Percentiles rank a stretch among this genome's conserved stretches.
Evolutionary conservation across 2,113 vertebrate genomes (phyloP).

Genomic region (Meleagris gallopavo): DNA sequence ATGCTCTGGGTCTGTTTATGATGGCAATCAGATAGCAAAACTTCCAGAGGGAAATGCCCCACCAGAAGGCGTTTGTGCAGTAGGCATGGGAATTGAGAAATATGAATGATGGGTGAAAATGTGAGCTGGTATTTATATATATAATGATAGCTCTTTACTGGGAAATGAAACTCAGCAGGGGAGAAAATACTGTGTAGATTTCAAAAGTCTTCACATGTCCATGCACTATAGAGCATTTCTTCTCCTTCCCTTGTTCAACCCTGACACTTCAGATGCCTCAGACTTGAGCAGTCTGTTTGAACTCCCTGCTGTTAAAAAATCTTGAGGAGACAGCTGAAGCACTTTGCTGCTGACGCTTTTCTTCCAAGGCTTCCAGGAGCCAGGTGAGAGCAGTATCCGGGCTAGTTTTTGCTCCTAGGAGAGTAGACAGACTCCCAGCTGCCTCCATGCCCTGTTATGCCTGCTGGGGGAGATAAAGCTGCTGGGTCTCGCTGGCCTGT

Average conservation of each 20-base stretch:
- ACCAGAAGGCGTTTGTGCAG: slow-evolving; percentile 28
- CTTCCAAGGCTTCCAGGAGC: slow-evolving; percentile 24
- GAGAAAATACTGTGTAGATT: slow-evolving; percentile 60
- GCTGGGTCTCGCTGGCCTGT: not conserved
- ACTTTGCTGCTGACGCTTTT: slow-evolving; percentile 40
- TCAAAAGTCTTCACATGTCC: slow-evolving; percentile 33
- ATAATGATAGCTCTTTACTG: slow-evolving; percentile 47
- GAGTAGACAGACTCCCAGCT: not conserved
- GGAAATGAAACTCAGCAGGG: slow-evolving; percentile 71
- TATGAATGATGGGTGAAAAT: slow-evolving; percentile 60
- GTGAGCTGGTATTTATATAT: not conserved
- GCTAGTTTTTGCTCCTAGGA: not conserved
- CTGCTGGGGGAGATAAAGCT: not conserved
- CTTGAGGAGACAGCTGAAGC: slow-evolving; percentile 34
- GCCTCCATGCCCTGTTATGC: not conserved
- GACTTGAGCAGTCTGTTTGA: slow-evolving; percentile 57
- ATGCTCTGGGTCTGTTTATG: slow-evolving; percentile 33
- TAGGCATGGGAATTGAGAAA: slow-evolving; percentile 52
- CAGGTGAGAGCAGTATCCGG: not conserved
- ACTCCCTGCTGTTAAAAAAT: slow-evolving; percentile 43
- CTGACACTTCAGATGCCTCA: slow-evolving; percentile 28
- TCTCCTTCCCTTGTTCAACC: slow-evolving; percentile 3
- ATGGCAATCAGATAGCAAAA: slow-evolving; percentile 58
- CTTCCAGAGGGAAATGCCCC: not conserved
- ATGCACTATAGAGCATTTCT: slow-evolving; percentile 56